Base-by-base conservation (phyloP, 1,140 invertebrate genomes). In the Sycobia sp. region DNA sequence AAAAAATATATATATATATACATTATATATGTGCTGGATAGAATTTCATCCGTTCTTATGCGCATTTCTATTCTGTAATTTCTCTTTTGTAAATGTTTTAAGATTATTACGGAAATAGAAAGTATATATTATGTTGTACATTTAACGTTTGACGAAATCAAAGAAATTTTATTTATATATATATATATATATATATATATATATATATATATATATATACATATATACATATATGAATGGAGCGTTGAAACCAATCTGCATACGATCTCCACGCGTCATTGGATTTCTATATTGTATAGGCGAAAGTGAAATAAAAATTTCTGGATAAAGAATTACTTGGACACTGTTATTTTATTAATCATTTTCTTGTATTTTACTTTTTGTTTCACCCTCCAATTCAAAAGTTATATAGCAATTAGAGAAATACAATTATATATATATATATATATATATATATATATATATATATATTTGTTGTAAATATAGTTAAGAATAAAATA, bases 261-360 rank as follows among this genome's bases (percentile, higher is more conserved):
- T 54, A 47, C 49, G 43, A 65, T 59, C 56, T 53, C 50, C 56
- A 54, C 22, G 32, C 23, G 49, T 53, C 49, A 49, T 55, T 59
- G 18, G 32, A 53, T 51, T 65, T 61, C 32, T 55, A 55, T 55
- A 60, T 50, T 55, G 56, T 65, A 59, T 61, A 60, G 53, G 43
- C 44, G 50, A 65, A 56, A 43, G 23, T 60, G 34, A 59, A 59
- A 60, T 54, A 56, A 62, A 65, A 61, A 47, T 49, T 55, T 54
- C 22, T 47, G 49, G 63, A 41, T 27, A 65, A 65, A 65, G 59
- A 46, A 29, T 16, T 23, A 29, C 32, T 38, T 36, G 16, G 47
- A n/a, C 16, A 7, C 8, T 25, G 27, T 46, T 34, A 46, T 46
- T 18, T 57, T 29, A 20, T 47, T 0, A 47, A 7, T 18, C 14